These are phyloP conservation scores for Scomber colias DNA, from an alignment of 2,113 vertebrate genomes.

Conservation along the genomic window DNA sequence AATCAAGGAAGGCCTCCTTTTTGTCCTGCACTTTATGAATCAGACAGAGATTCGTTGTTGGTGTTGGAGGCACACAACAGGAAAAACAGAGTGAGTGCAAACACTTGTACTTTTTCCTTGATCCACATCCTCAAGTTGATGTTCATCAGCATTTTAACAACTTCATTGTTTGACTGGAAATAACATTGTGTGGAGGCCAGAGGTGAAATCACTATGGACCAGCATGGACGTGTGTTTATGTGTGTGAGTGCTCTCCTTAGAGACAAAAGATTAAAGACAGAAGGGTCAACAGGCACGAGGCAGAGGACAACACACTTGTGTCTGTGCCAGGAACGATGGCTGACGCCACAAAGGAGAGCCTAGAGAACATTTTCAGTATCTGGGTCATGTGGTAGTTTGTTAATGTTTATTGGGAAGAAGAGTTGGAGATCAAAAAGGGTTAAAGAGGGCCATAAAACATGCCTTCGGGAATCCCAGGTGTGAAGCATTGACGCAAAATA, in stretches of 20 bases:
- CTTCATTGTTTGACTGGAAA: slow-evolving; percentile 51
- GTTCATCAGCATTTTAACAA: slow-evolving; percentile 39
- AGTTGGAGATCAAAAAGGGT: background rate
- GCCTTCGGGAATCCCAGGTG: background rate
- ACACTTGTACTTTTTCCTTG: slow-evolving; percentile 21
- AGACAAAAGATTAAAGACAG: slow-evolving; percentile 38
- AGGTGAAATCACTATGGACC: slow-evolving; percentile 37
- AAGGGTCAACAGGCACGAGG: slow-evolving; percentile 36
- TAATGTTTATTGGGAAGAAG: background rate
- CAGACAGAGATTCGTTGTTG: background rate
- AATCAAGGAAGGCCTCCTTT: slow-evolving; percentile 7
- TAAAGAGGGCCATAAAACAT: slow-evolving; percentile 3
- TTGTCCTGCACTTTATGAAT: background rate
- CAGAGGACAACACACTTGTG: background rate
- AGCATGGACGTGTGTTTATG: background rate
- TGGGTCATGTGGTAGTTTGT: background rate
- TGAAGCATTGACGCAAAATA: slow-evolving; percentile 8
- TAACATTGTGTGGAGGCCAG: background rate
- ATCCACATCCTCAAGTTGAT: slow-evolving; percentile 19
- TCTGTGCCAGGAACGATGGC: slow-evolving; percentile 24
- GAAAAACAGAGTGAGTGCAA: background rate
- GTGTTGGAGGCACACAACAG: background rate
- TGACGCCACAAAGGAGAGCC: slow-evolving; percentile 4
- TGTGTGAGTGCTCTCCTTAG: slow-evolving; percentile 27
- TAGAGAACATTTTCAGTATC: background rate